Evolutionary conservation across 2,797 vertebrate genomes (phyloP), one percentile per base, ranked within the genome.

Genomic region (Anguilla pacifica): DNA sequence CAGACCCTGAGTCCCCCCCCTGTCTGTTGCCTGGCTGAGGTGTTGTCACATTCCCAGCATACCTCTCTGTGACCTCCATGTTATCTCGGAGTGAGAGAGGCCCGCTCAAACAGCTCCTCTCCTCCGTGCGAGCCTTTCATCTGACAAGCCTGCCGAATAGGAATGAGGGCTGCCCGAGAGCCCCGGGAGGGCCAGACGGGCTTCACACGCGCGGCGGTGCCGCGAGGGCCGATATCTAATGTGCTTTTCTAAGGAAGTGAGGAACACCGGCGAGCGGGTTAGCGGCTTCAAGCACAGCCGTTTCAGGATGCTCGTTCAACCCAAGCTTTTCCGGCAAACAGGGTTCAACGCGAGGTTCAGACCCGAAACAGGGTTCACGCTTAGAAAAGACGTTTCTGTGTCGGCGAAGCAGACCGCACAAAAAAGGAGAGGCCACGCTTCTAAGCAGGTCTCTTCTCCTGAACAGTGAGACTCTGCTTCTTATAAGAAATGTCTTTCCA

Each of bases 31-130:
- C 84, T 64, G 19, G 35, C 35, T 31, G 67, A 28, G 85, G 51
- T 72, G 53, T 72, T 19, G 9, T 22, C 57, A 61, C 87, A 91
- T 91, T 91, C 89, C 86, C 84, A n/a, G 77, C 86, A 90, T 92
- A 59, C 87, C 51, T 89, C 83, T 86, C 83, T 61, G 86, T 85
- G 87, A 90, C 89, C 90, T 90, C 84, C 67, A 31, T 6, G 25
- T 67, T 59, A 70, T 88, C 88, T 81, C 82, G 79, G 77, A 22
- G 67, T 59, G 83, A 84, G 84, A 84, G 84, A 64, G 57, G 17
- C 51, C 85, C 74, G 51, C 84, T 81, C 74, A 46, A 25, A 88
- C 11, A 86, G 85, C 85, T 51, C 61, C 11, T 86, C 61, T 19
- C 85, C 46, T 31, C 85, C 22, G 2, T 28, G 67, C 6, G 43